Conservation (phyloP, 1,140 invertebrate genomes). For the Medauroidea extradentata region DNA sequence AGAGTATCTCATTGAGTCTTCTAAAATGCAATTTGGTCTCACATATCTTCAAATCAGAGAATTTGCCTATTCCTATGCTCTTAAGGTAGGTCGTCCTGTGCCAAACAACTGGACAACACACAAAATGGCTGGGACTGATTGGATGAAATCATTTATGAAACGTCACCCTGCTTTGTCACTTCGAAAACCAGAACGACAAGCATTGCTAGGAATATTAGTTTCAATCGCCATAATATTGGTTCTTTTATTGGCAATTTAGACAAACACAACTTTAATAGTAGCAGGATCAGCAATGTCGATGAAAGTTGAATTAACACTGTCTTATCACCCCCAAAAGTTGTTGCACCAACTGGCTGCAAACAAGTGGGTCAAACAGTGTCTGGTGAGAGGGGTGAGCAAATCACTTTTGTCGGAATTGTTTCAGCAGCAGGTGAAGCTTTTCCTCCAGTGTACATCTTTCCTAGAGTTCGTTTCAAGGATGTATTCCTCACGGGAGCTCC, state of each 20-base stretch:
- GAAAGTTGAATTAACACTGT: conserved; percentile 46
- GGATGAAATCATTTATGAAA: no score
- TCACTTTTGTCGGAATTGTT: conserved; percentile 34
- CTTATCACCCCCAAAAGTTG: conserved; percentile 37
- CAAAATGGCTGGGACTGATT: no score
- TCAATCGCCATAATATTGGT: not conserved
- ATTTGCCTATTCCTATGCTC: no score
- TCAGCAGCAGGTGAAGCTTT: conserved; percentile 34
- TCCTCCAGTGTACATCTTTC: conserved; percentile 37
- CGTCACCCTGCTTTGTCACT: not conserved
- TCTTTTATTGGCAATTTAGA: conserved; percentile 9
- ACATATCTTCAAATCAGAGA: no score
- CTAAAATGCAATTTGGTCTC: no score
- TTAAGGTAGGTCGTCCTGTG: no score
- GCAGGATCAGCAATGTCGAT: conserved; percentile 41
- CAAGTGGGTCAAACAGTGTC: conserved; percentile 39
- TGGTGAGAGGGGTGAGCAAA: conserved; percentile 37
- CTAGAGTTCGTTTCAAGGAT: conserved; percentile 30
- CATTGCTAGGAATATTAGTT: not conserved
- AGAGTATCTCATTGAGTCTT: no score
- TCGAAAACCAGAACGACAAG: conserved; percentile 6
- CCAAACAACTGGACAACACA: no score
- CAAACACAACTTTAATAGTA: conserved; percentile 31
- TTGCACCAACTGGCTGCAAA: conserved; percentile 37
- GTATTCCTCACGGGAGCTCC: conserved; percentile 31